Conservation (phyloP, 35 echinoderm and acorn worm genomes). For the Holothuria glaberrima region DNA sequence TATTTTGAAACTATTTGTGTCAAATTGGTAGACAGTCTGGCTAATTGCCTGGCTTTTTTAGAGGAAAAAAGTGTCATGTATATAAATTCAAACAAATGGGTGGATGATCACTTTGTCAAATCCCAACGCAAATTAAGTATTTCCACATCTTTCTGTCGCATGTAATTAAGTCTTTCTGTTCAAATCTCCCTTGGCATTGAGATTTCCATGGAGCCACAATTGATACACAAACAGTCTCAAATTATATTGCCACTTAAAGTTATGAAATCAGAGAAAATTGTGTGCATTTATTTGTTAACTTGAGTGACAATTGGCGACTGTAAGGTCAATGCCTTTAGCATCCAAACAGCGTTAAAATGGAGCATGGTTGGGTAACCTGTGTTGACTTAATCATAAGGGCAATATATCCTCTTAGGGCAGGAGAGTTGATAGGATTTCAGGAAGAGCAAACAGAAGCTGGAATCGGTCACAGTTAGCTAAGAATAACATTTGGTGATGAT, state of each 20-base stretch:
- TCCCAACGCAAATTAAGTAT: no score
- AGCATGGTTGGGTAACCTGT: conserved; percentile 56
- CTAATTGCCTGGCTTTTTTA: no score
- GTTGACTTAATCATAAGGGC: conserved; percentile 57
- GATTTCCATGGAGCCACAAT: no score
- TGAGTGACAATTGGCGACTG: conserved; percentile 46
- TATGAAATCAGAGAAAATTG: conserved; percentile 63
- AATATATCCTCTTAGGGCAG: conserved; percentile 55
- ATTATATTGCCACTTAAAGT: conserved; percentile 56
- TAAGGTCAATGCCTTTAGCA: conserved; percentile 49
- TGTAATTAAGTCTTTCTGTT: no score
- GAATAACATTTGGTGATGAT: conserved; percentile 58
- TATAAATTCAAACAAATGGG: no score
- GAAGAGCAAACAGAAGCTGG: conserved; percentile 42
- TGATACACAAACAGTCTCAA: conserved; percentile 47
- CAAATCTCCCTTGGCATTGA: no score
- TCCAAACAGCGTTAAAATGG: conserved; percentile 46
- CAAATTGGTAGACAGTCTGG: no score
- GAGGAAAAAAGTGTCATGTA: no score
- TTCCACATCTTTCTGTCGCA: no score
- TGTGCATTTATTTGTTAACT: conserved; percentile 59
- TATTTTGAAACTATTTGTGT: no score
- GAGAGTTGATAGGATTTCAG: conserved; percentile 56
- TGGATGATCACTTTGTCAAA: no score
- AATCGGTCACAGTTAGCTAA: conserved; percentile 44